Evolutionary conservation across 2,113 vertebrate genomes (phyloP).

Genomic region (Macrotus californicus): DNA sequence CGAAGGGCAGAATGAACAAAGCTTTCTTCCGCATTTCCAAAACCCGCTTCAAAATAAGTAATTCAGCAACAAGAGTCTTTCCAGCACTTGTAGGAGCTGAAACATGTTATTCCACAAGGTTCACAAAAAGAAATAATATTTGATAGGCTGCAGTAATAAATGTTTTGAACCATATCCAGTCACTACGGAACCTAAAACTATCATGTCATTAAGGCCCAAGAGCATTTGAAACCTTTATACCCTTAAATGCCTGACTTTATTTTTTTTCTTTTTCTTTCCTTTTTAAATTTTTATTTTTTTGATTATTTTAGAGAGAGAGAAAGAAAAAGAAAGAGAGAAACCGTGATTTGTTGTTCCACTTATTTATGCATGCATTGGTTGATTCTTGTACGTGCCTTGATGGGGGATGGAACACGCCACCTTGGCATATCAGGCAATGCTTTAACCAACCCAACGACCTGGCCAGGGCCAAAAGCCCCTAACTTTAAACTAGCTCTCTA

Average conservation of each 20-base stretch:
- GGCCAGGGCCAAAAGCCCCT: too few relatives aligned
- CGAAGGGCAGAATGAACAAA: conserved; percentile 95
- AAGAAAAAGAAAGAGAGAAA: too few relatives aligned
- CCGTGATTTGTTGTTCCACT: too few relatives aligned
- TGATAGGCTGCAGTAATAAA: neutral
- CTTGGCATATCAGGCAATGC: too few relatives aligned
- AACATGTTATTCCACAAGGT: conserved; percentile 42
- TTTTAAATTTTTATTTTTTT: too few relatives aligned
- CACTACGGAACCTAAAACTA: neutral
- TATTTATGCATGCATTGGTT: too few relatives aligned
- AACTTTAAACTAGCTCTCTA: too few relatives aligned
- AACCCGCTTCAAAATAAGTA: conserved; percentile 93
- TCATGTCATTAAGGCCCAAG: neutral
- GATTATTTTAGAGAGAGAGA: too few relatives aligned
- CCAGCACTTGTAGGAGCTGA: conserved; percentile 97
- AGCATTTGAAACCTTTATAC: neutral
- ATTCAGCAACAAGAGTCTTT: conserved; percentile 95
- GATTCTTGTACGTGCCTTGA: too few relatives aligned
- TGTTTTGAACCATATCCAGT: neutral
- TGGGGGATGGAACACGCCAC: too few relatives aligned
- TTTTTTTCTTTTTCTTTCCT: too few relatives aligned
- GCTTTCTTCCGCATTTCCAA: conserved; percentile 94
- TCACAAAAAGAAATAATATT: conserved; percentile 17
- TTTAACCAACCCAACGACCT: too few relatives aligned
- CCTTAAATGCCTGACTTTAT: neutral